A percentile compares a stretch with the other conserved stretches of the same genome.
phyloP scores from a whole-genome alignment of 2,797 vertebrate species.

The Carapus acus region DNA sequence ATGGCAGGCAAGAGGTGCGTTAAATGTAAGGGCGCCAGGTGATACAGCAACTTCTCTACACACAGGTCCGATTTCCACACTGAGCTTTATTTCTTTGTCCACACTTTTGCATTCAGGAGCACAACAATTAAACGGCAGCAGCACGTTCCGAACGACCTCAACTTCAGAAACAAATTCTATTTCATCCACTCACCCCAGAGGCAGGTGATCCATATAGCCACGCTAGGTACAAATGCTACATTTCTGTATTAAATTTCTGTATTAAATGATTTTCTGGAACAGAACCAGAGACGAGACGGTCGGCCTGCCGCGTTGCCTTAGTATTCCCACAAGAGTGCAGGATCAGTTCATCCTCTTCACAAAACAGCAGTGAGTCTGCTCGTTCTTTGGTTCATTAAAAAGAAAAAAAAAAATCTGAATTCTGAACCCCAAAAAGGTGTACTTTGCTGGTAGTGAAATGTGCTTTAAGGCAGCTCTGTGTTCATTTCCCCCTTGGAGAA shows the following conservation, averaged over 20 bases:
- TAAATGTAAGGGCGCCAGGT: too few species aligned
- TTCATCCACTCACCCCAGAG: neutral
- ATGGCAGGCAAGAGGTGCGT: too few species aligned
- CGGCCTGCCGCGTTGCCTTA: constrained; percentile 25
- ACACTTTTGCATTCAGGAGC: constrained; percentile 21
- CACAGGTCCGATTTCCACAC: constrained; percentile 24
- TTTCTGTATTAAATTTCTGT: too few species aligned
- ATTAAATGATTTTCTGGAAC: neutral
- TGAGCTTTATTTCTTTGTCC: constrained; percentile 35
- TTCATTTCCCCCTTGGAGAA: constrained; percentile 29
- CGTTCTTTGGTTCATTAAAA: constrained; percentile 60
- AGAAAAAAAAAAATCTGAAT: constrained; percentile 37
- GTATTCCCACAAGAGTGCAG: constrained; percentile 39
- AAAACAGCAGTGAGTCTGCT: constrained; percentile 50
- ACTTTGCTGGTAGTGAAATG: constrained; percentile 38
- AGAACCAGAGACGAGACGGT: constrained; percentile 7
- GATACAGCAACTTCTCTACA: constrained; percentile 2
- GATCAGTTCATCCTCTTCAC: constrained; percentile 41
- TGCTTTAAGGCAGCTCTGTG: constrained; percentile 60
- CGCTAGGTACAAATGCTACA: too few species aligned
- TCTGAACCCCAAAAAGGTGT: constrained; percentile 35
- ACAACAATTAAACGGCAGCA: constrained; percentile 9
- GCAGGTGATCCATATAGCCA: neutral
- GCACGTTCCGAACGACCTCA: neutral
- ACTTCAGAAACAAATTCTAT: constrained; percentile 2